phyloP scores from a whole-genome alignment of 1,140 invertebrate species.

The Temnothorax longispinosus region DNA sequence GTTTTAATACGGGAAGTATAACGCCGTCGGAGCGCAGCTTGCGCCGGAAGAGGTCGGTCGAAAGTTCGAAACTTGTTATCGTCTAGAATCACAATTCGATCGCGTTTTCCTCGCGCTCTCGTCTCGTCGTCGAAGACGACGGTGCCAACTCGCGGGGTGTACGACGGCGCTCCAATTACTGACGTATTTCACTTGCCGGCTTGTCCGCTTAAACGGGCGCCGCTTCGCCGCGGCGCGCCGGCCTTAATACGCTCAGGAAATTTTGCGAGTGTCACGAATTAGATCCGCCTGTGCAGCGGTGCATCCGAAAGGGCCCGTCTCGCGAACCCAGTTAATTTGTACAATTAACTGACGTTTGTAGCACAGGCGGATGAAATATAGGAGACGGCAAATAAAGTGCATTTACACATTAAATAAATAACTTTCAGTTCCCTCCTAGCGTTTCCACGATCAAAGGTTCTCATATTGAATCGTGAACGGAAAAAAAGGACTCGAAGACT shows the following conservation, averaged over 20 bases:
- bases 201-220: slow-evolving; percentile 22
- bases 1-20: neutral
- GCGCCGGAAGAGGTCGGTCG: neutral
- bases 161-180: slow-evolving; percentile 38
- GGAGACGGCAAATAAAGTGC: neutral
- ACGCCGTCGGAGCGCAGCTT: neutral
- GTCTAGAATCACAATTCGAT: slow-evolving; percentile 47
- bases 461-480: neutral
- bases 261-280: slow-evolving; percentile 36
- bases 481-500: neutral
- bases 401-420: slow-evolving; percentile 7
- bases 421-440: neutral
- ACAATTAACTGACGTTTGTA: slow-evolving; percentile 33
- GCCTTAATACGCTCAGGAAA: slow-evolving; percentile 33
- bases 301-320: neutral
- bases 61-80: slow-evolving; percentile 49
- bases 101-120: neutral
- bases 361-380: neutral
- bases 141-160: neutral
- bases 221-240: neutral
- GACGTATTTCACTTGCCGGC: slow-evolving; percentile 45
- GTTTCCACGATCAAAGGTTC: neutral
- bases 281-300: neutral
- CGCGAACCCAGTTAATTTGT: slow-evolving; percentile 13
- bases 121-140: neutral